Evolutionary conservation across 2,113 vertebrate species (phyloP), one percentile per base, ranked within the genome.

Genomic region (Pseudorhombus dupliciocellatus): DNA sequence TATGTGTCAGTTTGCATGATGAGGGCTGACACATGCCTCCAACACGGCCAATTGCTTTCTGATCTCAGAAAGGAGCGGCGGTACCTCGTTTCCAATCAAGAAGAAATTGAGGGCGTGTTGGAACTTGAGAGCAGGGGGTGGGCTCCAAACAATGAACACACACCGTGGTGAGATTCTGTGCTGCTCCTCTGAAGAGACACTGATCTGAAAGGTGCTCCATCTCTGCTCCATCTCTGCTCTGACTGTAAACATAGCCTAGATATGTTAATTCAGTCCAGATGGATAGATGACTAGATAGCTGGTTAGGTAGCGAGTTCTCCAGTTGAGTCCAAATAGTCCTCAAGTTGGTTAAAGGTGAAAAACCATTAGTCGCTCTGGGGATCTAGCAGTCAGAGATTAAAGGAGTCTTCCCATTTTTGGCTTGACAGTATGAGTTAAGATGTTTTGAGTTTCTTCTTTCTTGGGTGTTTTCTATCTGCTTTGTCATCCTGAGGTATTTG

Each of bases 31-130:
- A 84, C 84, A 84, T 73, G 76, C 69, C 79, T 81, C 70, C 71
- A 50, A 73, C 77, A 69, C 79, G 70, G 55, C 87, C 78, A 74
- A 84, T 87, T 72, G 54, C 75, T 61, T 86, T 68, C 82, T 81
- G 76, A 37, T 30, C 75, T 77, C 59, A 46, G 63, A 79, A 53
- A 9, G 69, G 55, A 85, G 84, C 75, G 56, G 26, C 63, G 58
- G 74, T 22, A 84, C 46, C 82, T 90, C 77, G 88, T 86, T 91
- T 90, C 79, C 82, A 90, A 91, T 91, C 85, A 89, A 67, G 66
- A 34, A 86, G 81, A 72, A 87, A 72, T 75, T 75, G 80, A 64
- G 90, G 75, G 88, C 87, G 87, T 4, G 78, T 77, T 58, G 59
- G 28, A 86, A 87, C 58, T 81, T 40, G 63, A 79, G 67, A 62